Base-by-base conservation (phyloP, 2,888 invertebrate species). In the Cerceris rybyensis region DNA sequence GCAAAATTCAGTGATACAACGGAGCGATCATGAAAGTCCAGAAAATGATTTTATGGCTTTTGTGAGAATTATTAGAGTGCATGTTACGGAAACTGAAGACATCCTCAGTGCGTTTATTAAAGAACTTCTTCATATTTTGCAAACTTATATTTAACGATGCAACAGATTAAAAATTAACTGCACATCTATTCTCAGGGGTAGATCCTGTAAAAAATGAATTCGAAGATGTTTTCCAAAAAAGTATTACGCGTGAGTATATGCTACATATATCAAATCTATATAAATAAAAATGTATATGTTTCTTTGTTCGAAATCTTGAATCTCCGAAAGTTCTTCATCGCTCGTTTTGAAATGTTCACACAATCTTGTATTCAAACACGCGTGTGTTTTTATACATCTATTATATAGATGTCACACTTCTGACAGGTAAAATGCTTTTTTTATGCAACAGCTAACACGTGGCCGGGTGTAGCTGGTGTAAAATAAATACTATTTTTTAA, bases 51-150 rank as follows among this genome's bases (percentile, higher is more conserved):
- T 87, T 66, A 83, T 86, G 78, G 87, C 83, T 6, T 85, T 87
- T n/a, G 46, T 89, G 4, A 81, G 85, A 70, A 86, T 89, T 49
- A 67, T 84, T 13, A 82, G 84, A 67, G 75, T 89, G 14, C 81
- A 86, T 49, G 81, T 78, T n/a, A 83, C 71, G 6, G 88, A 88
- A 65, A 74, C 82, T 5, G 74, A 85, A 66, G 76, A 84, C 17
- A 75, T 86, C 6, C 61, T 81, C 1, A 78, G 88, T 88, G 74
- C 17, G 78, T 50, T 13, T 52, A 52, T 50, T 11, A 13, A 50
- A 14, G 1, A 13, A 46, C 16, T 11, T 14, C 41, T 7, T 41
- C n/a, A 42, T 42, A 42, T 59, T 28, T 28, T 28, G 28, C 28
- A 28, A 41, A 42, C n/a, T 7, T n/a, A 41, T 7, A 6, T 41